phyloP scores from a whole-genome alignment of 2,797 vertebrate species.

The Pelobates cultripes region DNA sequence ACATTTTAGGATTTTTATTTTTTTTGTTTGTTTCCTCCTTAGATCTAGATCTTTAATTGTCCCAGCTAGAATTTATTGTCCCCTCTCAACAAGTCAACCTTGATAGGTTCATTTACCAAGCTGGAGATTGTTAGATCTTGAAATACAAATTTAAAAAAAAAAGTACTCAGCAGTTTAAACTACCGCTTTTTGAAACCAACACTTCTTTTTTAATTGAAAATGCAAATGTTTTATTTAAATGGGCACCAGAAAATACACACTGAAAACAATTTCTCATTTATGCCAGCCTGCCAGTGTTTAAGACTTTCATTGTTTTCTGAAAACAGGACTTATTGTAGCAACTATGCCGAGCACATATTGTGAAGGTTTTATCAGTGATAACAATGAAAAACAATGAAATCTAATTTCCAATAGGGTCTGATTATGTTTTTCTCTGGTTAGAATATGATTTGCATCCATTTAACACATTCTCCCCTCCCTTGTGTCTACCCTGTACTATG shows the following conservation, averaged over 20 bases:
- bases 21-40: too few species aligned
- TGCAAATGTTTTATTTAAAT: too few species aligned
- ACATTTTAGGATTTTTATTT: too few species aligned
- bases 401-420: not conserved
- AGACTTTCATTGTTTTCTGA: not conserved
- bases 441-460: constrained; percentile 2
- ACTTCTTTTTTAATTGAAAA: too few species aligned
- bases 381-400: not conserved
- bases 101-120: too few species aligned
- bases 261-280: not conserved
- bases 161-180: too few species aligned
- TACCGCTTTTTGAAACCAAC: too few species aligned
- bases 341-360: not conserved
- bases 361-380: not conserved
- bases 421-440: constrained; percentile 1
- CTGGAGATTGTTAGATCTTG: too few species aligned
- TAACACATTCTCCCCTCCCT: not conserved
- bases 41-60: too few species aligned
- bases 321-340: not conserved
- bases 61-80: too few species aligned
- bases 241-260: not conserved
- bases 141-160: too few species aligned
- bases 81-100: too few species aligned
- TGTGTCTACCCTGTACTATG: not conserved
- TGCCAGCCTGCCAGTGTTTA: not conserved